Evolutionary conservation across 2,797 vertebrate genomes (phyloP).

Genomic region (Helarctos malayanus): DNA sequence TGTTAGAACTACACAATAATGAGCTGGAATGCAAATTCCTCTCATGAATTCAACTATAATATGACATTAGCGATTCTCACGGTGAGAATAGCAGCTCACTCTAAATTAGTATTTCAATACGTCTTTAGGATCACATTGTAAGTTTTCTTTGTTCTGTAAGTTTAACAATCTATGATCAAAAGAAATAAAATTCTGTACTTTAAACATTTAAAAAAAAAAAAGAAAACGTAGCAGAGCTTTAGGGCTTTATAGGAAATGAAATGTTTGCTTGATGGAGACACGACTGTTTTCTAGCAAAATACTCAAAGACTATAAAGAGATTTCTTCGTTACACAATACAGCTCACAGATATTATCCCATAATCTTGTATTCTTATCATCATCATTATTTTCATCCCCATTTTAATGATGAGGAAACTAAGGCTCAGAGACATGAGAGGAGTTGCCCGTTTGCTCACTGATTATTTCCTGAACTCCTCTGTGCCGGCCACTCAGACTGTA

Average conservation of each 20-base stretch:
- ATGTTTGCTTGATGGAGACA: neutral
- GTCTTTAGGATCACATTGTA: slow-evolving; percentile 16
- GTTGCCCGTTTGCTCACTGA: neutral
- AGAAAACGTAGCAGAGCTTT: neutral
- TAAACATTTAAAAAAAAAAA: neutral
- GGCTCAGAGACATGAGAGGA: neutral
- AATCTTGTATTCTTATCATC: neutral
- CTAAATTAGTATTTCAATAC: slow-evolving; percentile 53
- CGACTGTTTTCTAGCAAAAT: neutral
- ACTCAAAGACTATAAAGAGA: neutral
- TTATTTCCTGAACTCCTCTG: neutral
- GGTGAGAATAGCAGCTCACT: slow-evolving; percentile 2
- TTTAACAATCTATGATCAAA: slow-evolving; percentile 46
- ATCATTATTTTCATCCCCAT: neutral
- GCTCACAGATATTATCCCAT: neutral
- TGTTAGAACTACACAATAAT: slow-evolving; percentile 8
- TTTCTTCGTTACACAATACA: neutral
- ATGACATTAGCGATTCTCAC: slow-evolving; percentile 6
- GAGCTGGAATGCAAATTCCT: neutral
- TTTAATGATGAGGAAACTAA: neutral
- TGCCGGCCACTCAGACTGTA: neutral
- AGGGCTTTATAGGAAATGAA: neutral
- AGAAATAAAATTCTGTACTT: slow-evolving; percentile 55
- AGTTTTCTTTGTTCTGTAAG: slow-evolving; percentile 27
- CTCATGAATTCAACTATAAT: slow-evolving; percentile 7